Evolutionary conservation across 2,888 invertebrate genomes (phyloP).

Genomic region (Nasonovia ribisnigri): DNA sequence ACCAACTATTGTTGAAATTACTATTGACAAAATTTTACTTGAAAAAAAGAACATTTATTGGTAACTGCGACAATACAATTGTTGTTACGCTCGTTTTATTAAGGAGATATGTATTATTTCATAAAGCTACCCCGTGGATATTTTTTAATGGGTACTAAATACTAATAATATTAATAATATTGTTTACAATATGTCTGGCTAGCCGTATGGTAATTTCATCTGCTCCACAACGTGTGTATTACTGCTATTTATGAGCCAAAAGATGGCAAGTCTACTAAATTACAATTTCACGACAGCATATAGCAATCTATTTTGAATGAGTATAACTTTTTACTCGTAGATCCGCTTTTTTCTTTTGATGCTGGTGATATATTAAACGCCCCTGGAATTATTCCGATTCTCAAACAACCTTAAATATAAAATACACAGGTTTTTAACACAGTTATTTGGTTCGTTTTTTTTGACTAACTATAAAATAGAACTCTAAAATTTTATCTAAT

Average conservation of each 20-base stretch:
- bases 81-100: background rate
- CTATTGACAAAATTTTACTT: background rate
- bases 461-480: no score
- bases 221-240: background rate
- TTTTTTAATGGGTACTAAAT: background rate
- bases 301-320: no score
- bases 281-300: no score
- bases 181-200: background rate
- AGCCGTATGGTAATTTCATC: background rate
- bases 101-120: background rate
- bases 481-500: no score
- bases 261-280: background rate
- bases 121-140: background rate
- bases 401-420: no score
- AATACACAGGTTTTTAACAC: no score
- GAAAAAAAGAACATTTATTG: background rate
- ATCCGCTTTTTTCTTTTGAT: no score
- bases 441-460: no score
- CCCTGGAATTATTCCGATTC: no score
- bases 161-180: background rate
- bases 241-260: background rate
- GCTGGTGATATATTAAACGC: no score
- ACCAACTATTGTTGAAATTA: background rate
- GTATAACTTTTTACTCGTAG: no score
- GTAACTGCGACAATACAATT: background rate